Evolutionary conservation across 1,140 invertebrate genomes (phyloP), one percentile per base, ranked within the genome.

Genomic region (Caenorhabditis tropicalis): DNA sequence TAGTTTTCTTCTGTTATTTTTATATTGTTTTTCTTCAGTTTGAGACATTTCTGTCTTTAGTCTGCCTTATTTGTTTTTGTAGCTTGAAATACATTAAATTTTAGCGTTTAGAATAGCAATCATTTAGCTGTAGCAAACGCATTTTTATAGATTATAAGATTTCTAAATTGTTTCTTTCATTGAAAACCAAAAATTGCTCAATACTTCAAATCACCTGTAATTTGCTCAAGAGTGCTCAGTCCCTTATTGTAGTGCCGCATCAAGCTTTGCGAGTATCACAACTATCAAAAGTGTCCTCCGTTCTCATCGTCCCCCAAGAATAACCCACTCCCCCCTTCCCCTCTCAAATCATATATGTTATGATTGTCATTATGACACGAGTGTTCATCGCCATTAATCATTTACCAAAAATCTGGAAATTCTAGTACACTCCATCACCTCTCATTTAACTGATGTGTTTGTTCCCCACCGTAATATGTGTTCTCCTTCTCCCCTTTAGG

Each of bases 1-100:
- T 15, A 21, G 19, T 74, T 74, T 74, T 74, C 19, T 74, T 65
- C n/a, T 74, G 31, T 74, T 33, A 21, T 74, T 74, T 74, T 74
- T 39, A 2, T 56, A 10, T 27, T 27, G 21, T 4, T 27, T 21
- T 10, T 27, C 10, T 56, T 74, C 43, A 4, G 43, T 46, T 43
- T 24, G 36, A 0, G 15, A 33, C 24, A 39, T 15, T 12, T 58
- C 27, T 31, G n/a, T n/a, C 39, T 43, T 43, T 31, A 65, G 65
- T 24, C 2, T 74, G 21, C 1, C 43, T 10, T 4, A 10, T 56
- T 27, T 10, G 7, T 56, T 56, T 56, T 56, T 56, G 24, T 56
- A 56, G 53, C 10, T 29, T 10, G 10, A 56, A 27, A 27, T 27
- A n/a, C 24, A 56, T 3, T 56, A 56, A 27, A 4, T 21, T 16